Base-by-base conservation (phyloP, 2,797 vertebrate species). In the Parotocinclus haroldoi region DNA sequence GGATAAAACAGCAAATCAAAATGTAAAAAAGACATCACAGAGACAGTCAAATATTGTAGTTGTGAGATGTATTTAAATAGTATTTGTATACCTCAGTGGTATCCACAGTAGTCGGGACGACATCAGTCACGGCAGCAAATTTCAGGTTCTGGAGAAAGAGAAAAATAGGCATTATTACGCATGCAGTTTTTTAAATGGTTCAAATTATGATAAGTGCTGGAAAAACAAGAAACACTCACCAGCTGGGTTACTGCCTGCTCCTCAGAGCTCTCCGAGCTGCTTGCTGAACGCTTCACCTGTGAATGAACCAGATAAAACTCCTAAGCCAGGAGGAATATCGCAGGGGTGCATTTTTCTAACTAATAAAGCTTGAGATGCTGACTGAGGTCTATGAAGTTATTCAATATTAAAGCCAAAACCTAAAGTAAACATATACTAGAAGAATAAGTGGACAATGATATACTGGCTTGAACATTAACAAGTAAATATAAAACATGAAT, bases 261-360 rank as follows among this genome's bases (percentile, higher is more conserved):
- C 36, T 92, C 90, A 7, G 89, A 89, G 69, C 90, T 92, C 78
- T 90, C 89, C 14, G 89, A 89, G 69, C 85, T 89, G 80, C 80
- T 82, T 14, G 74, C 82, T 27, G 82, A 73, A 12, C 50, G 42
- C 51, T 84, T 88, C 59, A 70, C 84, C 90, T 91, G 52, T 39
- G 78, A 79, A 45, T 59, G 4, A 60, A 18, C 9, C 39, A 36
- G 9, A 42, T 19, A 46, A 42, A 4, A 50, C 6, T 52, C 19
- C 59, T 10, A 14, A 54, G 1, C 18, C 10, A 38, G 10, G 53
- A 49, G 13, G 1, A n/a, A 10, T 38, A 19, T 45, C 3, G 40
- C 8, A 42, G 4, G 40, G 27, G 27, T 27, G 27, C 27, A 5
- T 27, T 27, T 27, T 27, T 27, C 2, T 2, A 27, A 27, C 2